phyloP scores from a whole-genome alignment of 2,888 invertebrate genomes.

The Tenthredo livida region DNA sequence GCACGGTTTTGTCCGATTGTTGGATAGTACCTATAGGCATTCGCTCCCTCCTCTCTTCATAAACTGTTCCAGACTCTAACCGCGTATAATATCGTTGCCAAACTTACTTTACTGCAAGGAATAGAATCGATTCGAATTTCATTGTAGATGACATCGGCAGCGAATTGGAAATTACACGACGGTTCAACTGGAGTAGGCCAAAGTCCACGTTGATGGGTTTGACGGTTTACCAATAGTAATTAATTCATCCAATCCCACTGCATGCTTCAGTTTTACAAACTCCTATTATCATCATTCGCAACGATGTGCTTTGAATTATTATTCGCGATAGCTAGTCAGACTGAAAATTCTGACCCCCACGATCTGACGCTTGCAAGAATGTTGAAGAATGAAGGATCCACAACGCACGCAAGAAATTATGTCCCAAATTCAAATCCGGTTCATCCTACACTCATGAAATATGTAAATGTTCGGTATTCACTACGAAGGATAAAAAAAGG shows the following conservation, averaged over 20 bases:
- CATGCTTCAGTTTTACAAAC: not conserved
- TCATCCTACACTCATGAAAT: not conserved
- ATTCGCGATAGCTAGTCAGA: not conserved
- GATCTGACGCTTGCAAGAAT: not conserved
- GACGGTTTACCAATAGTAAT: slow-evolving; percentile 51
- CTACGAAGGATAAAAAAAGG: not conserved
- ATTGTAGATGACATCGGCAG: slow-evolving; percentile 22
- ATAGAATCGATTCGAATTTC: slow-evolving; percentile 43
- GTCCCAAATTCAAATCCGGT: not conserved
- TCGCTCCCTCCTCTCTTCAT: not conserved
- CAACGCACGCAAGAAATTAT: not conserved
- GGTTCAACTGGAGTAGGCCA: slow-evolving; percentile 24
- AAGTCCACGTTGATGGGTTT: slow-evolving; percentile 26
- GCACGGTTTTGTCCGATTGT: not conserved
- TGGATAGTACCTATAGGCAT: not conserved
- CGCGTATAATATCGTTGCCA: not conserved
- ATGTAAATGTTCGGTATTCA: not conserved
- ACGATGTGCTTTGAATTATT: not conserved
- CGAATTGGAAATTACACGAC: not conserved
- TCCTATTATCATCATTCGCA: not conserved
- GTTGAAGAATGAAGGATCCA: not conserved
- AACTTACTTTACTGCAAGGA: slow-evolving; percentile 1
- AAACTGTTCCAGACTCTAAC: not conserved
- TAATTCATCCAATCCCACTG: slow-evolving; percentile 7
- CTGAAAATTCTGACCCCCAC: not conserved